Evolutionary conservation across 2,797 vertebrate species (phyloP).

Genomic region (Sibirionetta formosa): DNA sequence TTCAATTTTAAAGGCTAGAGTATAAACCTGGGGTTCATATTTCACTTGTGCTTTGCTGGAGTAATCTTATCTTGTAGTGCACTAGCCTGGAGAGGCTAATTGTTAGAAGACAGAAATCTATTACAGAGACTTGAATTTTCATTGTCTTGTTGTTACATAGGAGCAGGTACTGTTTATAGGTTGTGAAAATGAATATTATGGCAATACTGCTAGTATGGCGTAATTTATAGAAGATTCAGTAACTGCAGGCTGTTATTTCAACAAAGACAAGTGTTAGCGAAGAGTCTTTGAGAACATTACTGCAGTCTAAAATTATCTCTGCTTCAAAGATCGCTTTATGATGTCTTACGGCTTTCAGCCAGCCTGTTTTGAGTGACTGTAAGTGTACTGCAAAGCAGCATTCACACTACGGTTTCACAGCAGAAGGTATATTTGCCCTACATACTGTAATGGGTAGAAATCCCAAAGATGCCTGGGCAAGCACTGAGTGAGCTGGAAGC

Average conservation of each 20-base stretch:
- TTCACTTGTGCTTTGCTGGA: neutral
- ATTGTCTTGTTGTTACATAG: neutral
- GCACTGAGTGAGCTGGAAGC: neutral
- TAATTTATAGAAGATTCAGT: neutral
- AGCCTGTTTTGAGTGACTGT: neutral
- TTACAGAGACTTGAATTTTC: neutral
- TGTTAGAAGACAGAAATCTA: neutral
- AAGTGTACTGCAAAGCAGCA: neutral
- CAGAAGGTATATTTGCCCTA: constrained; percentile 12
- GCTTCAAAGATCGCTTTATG: neutral
- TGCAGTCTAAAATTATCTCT: neutral
- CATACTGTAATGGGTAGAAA: neutral
- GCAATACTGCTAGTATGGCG: neutral
- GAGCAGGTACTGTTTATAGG: neutral
- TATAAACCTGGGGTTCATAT: neutral
- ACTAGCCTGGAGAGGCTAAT: neutral
- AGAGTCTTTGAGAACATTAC: neutral
- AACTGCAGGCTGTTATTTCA: neutral
- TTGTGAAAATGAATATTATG: neutral
- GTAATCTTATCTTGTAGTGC: neutral
- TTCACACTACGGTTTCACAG: neutral
- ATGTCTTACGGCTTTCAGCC: neutral
- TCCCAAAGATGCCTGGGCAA: neutral
- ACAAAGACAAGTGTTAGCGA: neutral
- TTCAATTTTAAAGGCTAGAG: neutral